Percentiles rank a stretch among this genome's conserved stretches.
Evolutionary conservation across 2,888 invertebrate species (phyloP).

Genomic region (Endomychus coccineus): DNA sequence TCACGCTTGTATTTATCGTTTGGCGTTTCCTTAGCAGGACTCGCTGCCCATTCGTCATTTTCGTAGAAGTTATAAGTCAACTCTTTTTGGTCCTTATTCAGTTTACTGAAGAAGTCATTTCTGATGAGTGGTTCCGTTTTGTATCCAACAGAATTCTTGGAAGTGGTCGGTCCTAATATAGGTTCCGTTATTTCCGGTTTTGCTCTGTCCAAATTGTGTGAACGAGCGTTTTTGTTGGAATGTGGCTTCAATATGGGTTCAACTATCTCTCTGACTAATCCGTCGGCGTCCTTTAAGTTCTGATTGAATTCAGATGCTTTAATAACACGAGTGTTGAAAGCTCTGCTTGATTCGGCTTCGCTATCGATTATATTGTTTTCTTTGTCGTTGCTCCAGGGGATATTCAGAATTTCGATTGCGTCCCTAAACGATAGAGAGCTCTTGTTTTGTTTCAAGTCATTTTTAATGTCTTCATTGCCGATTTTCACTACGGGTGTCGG

Average conservation of each 20-base stretch:
- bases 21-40: constrained; percentile 11
- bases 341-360: constrained; percentile 50
- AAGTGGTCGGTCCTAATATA: constrained; percentile 45
- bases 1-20: constrained; percentile 8
- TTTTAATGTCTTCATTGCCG: constrained; percentile 37
- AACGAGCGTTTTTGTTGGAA: constrained; percentile 49
- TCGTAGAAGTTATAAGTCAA: constrained; percentile 33
- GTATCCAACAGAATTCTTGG: constrained; percentile 17
- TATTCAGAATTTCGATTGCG: constrained; percentile 44
- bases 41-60: constrained; percentile 39
- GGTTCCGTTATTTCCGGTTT: constrained; percentile 59
- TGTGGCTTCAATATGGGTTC: constrained; percentile 66
- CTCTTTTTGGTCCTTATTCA: constrained; percentile 34
- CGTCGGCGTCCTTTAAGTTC: constrained; percentile 14
- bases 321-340: constrained; percentile 45
- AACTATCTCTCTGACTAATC: constrained; percentile 53
- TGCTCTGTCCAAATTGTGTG: constrained; percentile 41
- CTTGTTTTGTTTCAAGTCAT: constrained; percentile 25
- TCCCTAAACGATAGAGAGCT: constrained; percentile 33
- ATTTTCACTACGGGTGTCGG: constrained; percentile 42
- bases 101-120: constrained; percentile 39
- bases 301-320: constrained; percentile 21
- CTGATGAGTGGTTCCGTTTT: constrained; percentile 30
- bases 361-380: constrained; percentile 45
- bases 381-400: constrained; percentile 46